Conservation (phyloP, 2,113 vertebrate genomes). For the Phalacrocorax carbo region DNA sequence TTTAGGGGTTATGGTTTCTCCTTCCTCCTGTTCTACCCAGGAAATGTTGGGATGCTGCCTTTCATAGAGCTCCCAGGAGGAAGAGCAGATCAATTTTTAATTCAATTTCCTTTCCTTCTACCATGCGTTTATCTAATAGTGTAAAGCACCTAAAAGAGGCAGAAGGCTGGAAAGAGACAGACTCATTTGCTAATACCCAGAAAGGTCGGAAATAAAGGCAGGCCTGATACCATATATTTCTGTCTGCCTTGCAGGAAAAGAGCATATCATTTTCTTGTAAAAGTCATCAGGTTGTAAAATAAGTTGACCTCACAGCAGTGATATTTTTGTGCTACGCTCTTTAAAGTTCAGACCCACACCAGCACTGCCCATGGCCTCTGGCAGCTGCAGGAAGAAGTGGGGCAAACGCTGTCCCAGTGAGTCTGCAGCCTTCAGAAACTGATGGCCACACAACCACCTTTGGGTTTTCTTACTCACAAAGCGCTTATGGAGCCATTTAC, state of each 20-base stretch:
- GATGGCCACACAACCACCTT: not conserved
- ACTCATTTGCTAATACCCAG: not conserved
- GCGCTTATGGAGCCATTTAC: fast-evolving
- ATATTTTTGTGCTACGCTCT: not conserved
- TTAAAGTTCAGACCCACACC: not conserved
- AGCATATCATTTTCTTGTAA: not conserved
- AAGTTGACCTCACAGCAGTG: not conserved
- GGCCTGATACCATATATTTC: not conserved
- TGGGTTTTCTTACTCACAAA: not conserved
- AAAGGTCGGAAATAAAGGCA: not conserved
- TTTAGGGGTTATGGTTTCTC: not conserved
- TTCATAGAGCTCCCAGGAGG: not conserved
- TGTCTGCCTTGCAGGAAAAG: not conserved
- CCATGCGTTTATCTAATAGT: fast-evolving
- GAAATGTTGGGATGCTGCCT: not conserved
- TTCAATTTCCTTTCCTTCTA: not conserved
- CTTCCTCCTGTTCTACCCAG: not conserved
- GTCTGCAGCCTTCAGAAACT: not conserved
- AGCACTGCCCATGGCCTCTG: not conserved
- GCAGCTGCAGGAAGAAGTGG: not conserved
- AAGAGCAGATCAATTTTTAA: not conserved
- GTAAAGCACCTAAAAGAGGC: not conserved
- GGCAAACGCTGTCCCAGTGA: not conserved
- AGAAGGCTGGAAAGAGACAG: not conserved
- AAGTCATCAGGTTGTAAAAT: not conserved